Percentiles rank a stretch among this genome's conserved stretches.
Evolutionary conservation across 2,797 vertebrate genomes (phyloP).

Genomic region (Delichon dasypus): DNA sequence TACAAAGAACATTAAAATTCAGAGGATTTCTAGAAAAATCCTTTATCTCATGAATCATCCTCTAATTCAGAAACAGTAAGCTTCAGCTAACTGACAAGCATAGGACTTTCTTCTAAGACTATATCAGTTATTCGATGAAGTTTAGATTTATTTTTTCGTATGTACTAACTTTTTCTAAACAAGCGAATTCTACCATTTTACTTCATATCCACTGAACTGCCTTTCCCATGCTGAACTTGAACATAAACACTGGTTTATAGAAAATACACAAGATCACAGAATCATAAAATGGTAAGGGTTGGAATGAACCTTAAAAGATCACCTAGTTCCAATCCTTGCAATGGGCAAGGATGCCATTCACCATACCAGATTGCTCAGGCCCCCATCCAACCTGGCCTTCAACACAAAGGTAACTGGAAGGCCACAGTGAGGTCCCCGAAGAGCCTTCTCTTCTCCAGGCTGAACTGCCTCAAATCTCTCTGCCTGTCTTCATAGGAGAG

Average conservation of each 20-base stretch:
- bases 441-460: neutral
- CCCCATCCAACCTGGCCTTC: neutral
- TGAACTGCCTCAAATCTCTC: neutral
- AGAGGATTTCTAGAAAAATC: neutral
- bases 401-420: neutral
- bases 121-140: neutral
- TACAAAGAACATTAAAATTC: neutral
- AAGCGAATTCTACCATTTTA: neutral
- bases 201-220: neutral
- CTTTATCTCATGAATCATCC: neutral
- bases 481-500: neutral
- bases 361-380: neutral
- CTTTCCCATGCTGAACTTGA: neutral
- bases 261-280: neutral
- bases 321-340: neutral
- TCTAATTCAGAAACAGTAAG: neutral
- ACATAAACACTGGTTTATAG: neutral
- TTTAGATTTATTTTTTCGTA: neutral
- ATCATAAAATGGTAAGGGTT: neutral
- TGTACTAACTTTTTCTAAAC: neutral
- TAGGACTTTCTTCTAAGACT: neutral
- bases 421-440: rapidly evolving
- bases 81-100: neutral
- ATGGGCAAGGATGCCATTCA: neutral
- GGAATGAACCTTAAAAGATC: neutral